A percentile compares a stretch with the other conserved stretches of the same genome.
Evolutionary conservation across 2,113 vertebrate genomes (phyloP).

Genomic region (Strix uralensis): DNA sequence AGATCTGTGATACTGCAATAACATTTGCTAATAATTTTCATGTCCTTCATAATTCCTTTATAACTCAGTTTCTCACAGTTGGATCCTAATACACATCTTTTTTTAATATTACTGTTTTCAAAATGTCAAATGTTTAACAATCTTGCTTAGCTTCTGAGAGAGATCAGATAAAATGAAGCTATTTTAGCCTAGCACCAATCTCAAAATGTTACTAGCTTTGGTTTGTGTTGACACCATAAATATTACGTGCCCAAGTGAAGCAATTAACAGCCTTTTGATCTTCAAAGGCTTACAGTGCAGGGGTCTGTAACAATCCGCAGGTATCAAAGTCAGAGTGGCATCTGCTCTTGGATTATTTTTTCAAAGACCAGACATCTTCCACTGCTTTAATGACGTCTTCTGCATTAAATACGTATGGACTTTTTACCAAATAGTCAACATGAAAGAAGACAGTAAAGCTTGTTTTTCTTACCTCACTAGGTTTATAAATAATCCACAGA

Average conservation of each 20-base stretch:
- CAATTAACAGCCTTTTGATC: slow-evolving; percentile 4
- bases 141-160: background rate
- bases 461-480: background rate
- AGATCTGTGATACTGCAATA: background rate
- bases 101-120: background rate
- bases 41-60: background rate
- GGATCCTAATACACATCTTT: background rate
- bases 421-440: background rate
- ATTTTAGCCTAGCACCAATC: background rate
- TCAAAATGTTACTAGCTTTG: background rate
- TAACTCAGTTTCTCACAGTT: background rate
- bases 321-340: background rate
- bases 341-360: background rate
- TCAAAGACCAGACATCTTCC: background rate
- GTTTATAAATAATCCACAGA: background rate
- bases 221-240: background rate
- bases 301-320: background rate
- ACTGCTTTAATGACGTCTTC: background rate
- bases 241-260: background rate
- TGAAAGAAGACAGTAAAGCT: background rate
- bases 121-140: background rate
- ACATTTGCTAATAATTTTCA: background rate
- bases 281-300: background rate
- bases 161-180: background rate
- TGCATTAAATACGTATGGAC: background rate